Evolutionary conservation across 2,113 vertebrate species (phyloP), one percentile per base, ranked within the genome.

Genomic region (Sclerurus mexicanus): DNA sequence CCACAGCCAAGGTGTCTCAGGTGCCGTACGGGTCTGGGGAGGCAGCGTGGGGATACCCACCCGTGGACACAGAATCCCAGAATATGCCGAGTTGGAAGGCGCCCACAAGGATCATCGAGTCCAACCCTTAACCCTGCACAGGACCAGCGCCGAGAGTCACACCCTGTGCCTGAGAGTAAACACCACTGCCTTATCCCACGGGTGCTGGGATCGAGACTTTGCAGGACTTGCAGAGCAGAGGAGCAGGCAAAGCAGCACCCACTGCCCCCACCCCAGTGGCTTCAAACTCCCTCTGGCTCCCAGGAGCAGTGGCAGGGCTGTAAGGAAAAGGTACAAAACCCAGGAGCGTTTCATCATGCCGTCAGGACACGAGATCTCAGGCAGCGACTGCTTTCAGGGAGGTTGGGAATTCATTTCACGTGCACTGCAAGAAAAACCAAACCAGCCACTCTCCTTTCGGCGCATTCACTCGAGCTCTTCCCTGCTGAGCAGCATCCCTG

Each of bases 401-500:
- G 8, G 10, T 23, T 52, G 86, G 75, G 66, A 73, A 96, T 94
- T 91, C 91, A 79, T 69, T 79, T 44, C 89, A 76, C 37, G 28
- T 35, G 69, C 62, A 0, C 71, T 71, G 67, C 60, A 5, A 8
- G 55, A 6, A 20, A 80, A 92, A 82, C 31, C 40, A 60, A 39
- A 20, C 6, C 4, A 10, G 30, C 31, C n/a, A 85, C 35, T 4
- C 60, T 59, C 56, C 60, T 95, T 77, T 81, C 83, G 89, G 92
- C 14, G 39, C 82, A 64, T 22, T 78, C 0, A 1, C 77, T 87
- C 9, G 0, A 81, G 72, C 83, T 63, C 88, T 84, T 77, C 76
- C 92, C 86, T 0, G 19, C 92, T 71, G 89, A 90, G 86, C 83
- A 92, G 88, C 91, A 72, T 68, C 91, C 68, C 89, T 37, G 87